Evolutionary conservation across 2,888 invertebrate species (phyloP).

Genomic region (Drosophila siamana): DNA sequence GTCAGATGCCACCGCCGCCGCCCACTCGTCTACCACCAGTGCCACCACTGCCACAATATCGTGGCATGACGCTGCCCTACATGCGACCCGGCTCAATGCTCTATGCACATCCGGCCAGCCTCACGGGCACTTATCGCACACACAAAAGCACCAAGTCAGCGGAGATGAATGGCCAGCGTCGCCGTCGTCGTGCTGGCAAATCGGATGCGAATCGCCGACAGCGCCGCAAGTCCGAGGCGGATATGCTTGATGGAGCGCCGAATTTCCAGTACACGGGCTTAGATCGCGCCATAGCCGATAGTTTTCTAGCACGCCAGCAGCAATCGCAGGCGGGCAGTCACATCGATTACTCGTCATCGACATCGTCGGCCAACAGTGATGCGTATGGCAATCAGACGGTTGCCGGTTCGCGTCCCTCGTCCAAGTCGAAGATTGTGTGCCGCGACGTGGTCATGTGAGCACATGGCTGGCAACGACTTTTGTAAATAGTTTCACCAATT

Average conservation of each 20-base stretch:
- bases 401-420: slow-evolving; percentile 58
- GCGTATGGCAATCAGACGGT: slow-evolving; percentile 45
- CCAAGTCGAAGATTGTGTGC: slow-evolving; percentile 81
- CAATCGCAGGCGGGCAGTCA: slow-evolving; percentile 81
- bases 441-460: slow-evolving; percentile 83
- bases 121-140: slow-evolving; percentile 78
- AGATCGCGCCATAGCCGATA: slow-evolving; percentile 85
- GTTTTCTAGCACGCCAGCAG: slow-evolving; percentile 84
- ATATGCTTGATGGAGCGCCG: slow-evolving; percentile 80
- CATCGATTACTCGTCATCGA: slow-evolving; percentile 83
- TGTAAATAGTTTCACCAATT: slow-evolving; percentile 58
- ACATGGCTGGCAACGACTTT: slow-evolving; percentile 19
- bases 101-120: slow-evolving; percentile 74
- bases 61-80: slow-evolving; percentile 80
- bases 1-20: slow-evolving; percentile 69
- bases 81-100: slow-evolving; percentile 73
- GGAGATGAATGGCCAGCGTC: slow-evolving; percentile 74
- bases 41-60: slow-evolving; percentile 60
- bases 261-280: slow-evolving; percentile 84
- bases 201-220: slow-evolving; percentile 80
- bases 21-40: slow-evolving; percentile 67
- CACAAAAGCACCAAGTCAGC: slow-evolving; percentile 74
- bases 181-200: slow-evolving; percentile 73
- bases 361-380: slow-evolving; percentile 75
- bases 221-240: slow-evolving; percentile 84